Conservation (phyloP, 2,888 invertebrate species). For the Rhagium mordax region DNA sequence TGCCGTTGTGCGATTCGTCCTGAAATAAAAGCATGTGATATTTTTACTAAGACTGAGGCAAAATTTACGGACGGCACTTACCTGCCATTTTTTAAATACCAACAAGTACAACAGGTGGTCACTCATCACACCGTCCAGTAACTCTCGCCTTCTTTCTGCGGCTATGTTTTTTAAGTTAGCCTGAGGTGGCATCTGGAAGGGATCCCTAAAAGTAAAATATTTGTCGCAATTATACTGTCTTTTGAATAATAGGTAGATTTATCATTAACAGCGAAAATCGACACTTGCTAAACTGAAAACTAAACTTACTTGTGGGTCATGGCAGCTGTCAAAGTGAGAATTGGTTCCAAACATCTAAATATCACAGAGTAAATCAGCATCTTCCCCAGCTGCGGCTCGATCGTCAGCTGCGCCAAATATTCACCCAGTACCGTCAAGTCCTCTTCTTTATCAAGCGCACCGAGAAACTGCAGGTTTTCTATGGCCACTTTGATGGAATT, state of each 20-base stretch:
- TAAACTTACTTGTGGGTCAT: slow-evolving; percentile 82
- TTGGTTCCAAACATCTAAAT: slow-evolving; percentile 93
- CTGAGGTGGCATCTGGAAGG: slow-evolving; percentile 83
- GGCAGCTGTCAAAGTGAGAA: slow-evolving; percentile 91
- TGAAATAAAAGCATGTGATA: slow-evolving; percentile 58
- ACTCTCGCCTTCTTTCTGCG: slow-evolving; percentile 75
- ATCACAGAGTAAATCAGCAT: slow-evolving; percentile 92
- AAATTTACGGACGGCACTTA: slow-evolving; percentile 57
- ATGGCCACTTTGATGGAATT: slow-evolving; percentile 85
- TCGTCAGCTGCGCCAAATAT: slow-evolving; percentile 91
- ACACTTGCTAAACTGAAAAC: too few relatives aligned
- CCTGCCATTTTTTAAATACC: slow-evolving; percentile 80
- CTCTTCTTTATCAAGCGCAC: slow-evolving; percentile 89
- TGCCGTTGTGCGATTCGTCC: slow-evolving; percentile 75
- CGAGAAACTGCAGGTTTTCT: slow-evolving; percentile 81
- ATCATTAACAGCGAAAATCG: too few relatives aligned
- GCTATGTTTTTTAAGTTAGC: slow-evolving; percentile 78
- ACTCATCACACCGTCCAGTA: slow-evolving; percentile 85
- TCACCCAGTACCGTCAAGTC: slow-evolving; percentile 90
- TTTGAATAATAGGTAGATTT: too few relatives aligned
- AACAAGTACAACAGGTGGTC: slow-evolving; percentile 92
- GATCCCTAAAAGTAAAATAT: slow-evolving; percentile 74
- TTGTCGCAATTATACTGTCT: background rate
- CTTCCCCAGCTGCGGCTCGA: slow-evolving; percentile 94
- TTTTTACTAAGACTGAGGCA: too few relatives aligned